Evolutionary conservation across 2,797 vertebrate genomes (phyloP).

Genomic region (Crenuchus spilurus): DNA sequence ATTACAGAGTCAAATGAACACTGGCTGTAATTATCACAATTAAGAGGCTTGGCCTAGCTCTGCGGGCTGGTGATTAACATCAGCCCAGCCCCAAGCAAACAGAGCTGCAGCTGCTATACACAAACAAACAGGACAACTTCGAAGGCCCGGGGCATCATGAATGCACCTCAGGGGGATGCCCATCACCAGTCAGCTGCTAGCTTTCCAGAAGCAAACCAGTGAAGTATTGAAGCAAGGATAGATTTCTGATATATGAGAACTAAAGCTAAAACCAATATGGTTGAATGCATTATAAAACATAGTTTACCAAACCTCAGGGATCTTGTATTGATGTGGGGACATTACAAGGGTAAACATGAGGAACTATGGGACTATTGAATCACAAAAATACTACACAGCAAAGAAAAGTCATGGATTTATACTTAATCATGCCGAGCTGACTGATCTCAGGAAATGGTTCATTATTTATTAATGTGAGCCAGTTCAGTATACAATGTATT

Average conservation of each 20-base stretch:
- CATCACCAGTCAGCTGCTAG: not conserved
- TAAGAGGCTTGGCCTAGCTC: conserved; percentile 51
- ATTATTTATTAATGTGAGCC: not conserved
- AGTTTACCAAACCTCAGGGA: not conserved
- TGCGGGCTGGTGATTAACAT: conserved; percentile 48
- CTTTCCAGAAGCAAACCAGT: not conserved
- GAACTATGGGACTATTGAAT: not conserved
- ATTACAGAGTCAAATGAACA: conserved; percentile 46
- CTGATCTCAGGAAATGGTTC: not conserved
- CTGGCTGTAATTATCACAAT: conserved; percentile 57
- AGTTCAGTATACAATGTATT: not conserved
- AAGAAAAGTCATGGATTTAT: not conserved
- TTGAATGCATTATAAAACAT: not conserved
- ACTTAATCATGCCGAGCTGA: not conserved
- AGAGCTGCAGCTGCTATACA: conserved; percentile 46
- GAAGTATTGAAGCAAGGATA: not conserved
- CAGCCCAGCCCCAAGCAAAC: conserved; percentile 37
- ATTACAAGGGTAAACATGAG: not conserved
- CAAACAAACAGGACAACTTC: conserved; percentile 42
- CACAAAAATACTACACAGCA: not conserved
- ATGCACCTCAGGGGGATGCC: not conserved
- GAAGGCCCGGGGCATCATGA: not conserved
- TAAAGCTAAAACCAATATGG: not conserved
- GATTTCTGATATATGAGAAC: not conserved
- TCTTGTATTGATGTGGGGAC: not conserved